A percentile compares a stretch with the other conserved stretches of the same genome.
These are phyloP conservation scores for Lasioglossum lativentre DNA, from an alignment of 2,888 invertebrate genomes.

Conservation along the genomic window DNA sequence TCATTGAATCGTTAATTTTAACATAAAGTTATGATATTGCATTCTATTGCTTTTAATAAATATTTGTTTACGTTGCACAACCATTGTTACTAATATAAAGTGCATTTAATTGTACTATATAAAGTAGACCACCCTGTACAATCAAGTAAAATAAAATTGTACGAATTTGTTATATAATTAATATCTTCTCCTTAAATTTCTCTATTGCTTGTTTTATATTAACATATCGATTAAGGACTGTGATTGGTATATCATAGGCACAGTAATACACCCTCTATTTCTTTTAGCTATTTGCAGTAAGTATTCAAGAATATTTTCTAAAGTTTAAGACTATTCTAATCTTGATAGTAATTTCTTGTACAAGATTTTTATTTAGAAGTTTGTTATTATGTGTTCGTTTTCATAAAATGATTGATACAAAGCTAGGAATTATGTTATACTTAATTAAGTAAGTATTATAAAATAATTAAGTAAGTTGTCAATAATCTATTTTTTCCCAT, in stretches of 20 bases:
- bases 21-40: neutral
- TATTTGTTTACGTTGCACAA: neutral
- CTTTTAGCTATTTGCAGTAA: slow-evolving; percentile 46
- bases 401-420: slow-evolving; percentile 6
- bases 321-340: slow-evolving; percentile 6
- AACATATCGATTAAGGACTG: slow-evolving; percentile 24
- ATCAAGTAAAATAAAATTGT: slow-evolving; percentile 37
- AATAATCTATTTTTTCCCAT: neutral
- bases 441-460: slow-evolving; percentile 18
- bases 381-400: neutral
- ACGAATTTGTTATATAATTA: slow-evolving; percentile 17
- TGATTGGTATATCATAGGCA: slow-evolving; percentile 42
- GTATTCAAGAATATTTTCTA: slow-evolving; percentile 32
- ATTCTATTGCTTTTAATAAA: neutral
- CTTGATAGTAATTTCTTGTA: neutral
- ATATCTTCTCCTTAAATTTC: slow-evolving; percentile 27
- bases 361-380: neutral
- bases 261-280: slow-evolving; percentile 18
- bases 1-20: neutral
- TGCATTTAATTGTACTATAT: slow-evolving; percentile 16
- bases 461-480: slow-evolving; percentile 7
- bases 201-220: slow-evolving; percentile 24
- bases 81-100: slow-evolving; percentile 15
- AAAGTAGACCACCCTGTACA: slow-evolving; percentile 57
- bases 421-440: slow-evolving; percentile 7